Conservation (phyloP, 2,888 invertebrate species). For the Peribatodes rhomboidaria region DNA sequence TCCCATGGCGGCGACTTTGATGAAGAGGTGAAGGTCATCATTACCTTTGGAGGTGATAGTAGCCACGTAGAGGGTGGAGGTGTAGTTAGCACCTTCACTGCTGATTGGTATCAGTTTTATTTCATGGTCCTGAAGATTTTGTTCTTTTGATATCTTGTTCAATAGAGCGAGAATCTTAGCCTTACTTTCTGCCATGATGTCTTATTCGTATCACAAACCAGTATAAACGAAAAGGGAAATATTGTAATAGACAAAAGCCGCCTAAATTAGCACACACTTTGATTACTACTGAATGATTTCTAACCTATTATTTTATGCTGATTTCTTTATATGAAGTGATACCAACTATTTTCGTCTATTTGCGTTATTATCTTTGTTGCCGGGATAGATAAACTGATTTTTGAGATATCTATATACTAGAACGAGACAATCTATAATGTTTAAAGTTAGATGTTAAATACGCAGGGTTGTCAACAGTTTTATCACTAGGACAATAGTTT, state of each 20-base stretch:
- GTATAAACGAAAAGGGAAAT: not conserved
- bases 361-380: too few relatives aligned
- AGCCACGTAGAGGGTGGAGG: constrained; percentile 57
- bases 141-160: constrained; percentile 54
- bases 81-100: constrained; percentile 66
- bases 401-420: too few relatives aligned
- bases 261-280: not conserved
- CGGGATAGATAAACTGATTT: too few relatives aligned
- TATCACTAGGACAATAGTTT: too few relatives aligned
- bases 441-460: too few relatives aligned
- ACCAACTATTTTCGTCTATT: too few relatives aligned
- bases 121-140: constrained; percentile 50
- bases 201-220: not conserved
- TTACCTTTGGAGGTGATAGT: constrained; percentile 50
- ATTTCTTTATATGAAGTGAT: too few relatives aligned
- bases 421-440: too few relatives aligned
- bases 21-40: constrained; percentile 60
- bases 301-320: too few relatives aligned
- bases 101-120: constrained; percentile 54
- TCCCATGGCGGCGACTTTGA: constrained; percentile 59
- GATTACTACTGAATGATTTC: not conserved
- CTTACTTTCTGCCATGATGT: constrained; percentile 56
- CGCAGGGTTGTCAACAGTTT: too few relatives aligned
- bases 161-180: constrained; percentile 49
- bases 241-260: not conserved